Base-by-base conservation (phyloP, 2,888 invertebrate species). In the Seira ritae region DNA sequence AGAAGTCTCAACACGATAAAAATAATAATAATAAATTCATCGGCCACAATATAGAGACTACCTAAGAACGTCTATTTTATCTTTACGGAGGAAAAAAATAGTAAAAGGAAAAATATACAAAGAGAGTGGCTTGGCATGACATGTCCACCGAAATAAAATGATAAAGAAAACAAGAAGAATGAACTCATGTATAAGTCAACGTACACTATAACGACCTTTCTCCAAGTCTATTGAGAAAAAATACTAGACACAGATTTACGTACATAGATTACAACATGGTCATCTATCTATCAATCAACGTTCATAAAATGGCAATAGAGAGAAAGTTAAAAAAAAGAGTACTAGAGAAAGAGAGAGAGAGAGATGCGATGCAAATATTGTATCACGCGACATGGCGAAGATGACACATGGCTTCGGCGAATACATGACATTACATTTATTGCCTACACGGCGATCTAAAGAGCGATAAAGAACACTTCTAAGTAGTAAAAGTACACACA, bases 381-480 rank as follows among this genome's bases (percentile, higher is more conserved):
- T 62, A 60, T 71, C 81, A 81, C 74, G 69, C 65, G 69, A 68
- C 73, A 69, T 76, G 69, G 62, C 50, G 55, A 42, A 78, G 76
- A 69, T 80, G 75, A 81, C 75, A 81, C 80, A 81, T 62, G 46
- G 70, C 75, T 81, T 75, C 75, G 80, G 80, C 75, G 74, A 81
- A 75, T 69, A 70, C 62, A 71, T 66, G 6, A 50, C 50, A 50
- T 8, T 50, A 50, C 50, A 50, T 31, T 31, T 31, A 31, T 50
- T 50, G 50, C 50, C 50, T 50, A 50, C 17, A 50, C 50, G 31
- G 31, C n/a, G n/a, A 3, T 65, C 65, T 65, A 65, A 17, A 69
- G 6, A 70, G 50, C 23, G 70, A 46, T 10, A 20, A 70, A n/a
- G 69, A 50, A 50, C 50, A 50, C 50, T 3, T 3, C 50, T 50